These are phyloP conservation scores for Tetramorium simillimum DNA, from an alignment of 1,140 invertebrate species.

Conservation along the genomic window DNA sequence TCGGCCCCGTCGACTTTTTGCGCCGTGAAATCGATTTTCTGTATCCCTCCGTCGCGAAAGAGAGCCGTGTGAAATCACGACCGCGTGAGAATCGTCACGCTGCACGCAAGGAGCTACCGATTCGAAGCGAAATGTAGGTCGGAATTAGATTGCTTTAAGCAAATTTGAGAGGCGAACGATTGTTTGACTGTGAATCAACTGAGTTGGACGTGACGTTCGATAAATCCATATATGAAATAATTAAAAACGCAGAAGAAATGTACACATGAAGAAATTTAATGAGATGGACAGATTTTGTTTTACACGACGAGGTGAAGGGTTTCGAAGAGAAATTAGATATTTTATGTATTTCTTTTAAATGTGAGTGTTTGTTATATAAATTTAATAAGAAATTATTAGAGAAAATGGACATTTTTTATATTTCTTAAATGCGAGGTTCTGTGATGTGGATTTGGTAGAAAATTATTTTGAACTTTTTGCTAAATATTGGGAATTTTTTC, in stretches of 20 bases:
- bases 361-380: neutral
- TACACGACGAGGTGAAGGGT: neutral
- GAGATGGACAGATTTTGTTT: neutral
- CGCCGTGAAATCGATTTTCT: constrained; percentile 51
- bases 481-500: neutral
- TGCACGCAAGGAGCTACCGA: neutral
- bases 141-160: constrained; percentile 1
- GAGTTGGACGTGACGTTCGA: neutral
- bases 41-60: constrained; percentile 9
- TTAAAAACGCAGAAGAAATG: neutral
- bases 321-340: neutral
- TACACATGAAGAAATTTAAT: no score
- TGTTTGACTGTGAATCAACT: neutral
- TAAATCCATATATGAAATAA: neutral
- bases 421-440: neutral
- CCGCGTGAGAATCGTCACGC: constrained; percentile 40
- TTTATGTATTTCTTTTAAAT: neutral
- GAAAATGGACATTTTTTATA: no score
- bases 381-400: neutral
- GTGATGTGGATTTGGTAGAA: neutral
- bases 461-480: neutral
- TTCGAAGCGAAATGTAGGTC: neutral
- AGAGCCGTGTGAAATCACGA: constrained; percentile 40
- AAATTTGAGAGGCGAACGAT: neutral
- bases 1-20: constrained; percentile 39